Evolutionary conservation across 1,140 invertebrate species (phyloP), one percentile per base, ranked within the genome.

Genomic region (Radopholus similis): DNA sequence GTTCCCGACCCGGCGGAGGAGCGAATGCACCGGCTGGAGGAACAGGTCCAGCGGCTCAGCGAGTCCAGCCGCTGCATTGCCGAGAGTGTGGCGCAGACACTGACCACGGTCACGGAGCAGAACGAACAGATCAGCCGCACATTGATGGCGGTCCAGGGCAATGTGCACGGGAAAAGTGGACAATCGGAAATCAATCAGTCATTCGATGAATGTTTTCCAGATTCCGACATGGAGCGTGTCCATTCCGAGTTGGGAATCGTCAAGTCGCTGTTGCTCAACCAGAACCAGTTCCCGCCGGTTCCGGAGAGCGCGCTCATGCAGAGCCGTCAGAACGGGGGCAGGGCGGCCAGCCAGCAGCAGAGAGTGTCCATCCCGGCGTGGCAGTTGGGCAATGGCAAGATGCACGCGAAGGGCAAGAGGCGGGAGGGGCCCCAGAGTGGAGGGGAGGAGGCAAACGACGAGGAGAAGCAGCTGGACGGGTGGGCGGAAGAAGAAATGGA

Each of bases 101-200:
- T 77, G 11, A 68, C 68, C 21, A 68, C 66, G 18, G 68, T 76
- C 18, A 60, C 71, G 4, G 54, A 69, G 26, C 74, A 77, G 54
- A 74, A 77, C 49, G 70, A 77, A 40, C 76, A 79, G 47, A 70
- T 77, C 5, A 77, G 76, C 42, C 54, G 75, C 21, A 64, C 75
- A 11, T 42, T 75, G n/a, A 37, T 59, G 8, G 32, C 70, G 30
- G 59, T 77, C 23, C 58, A 62, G 32, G 37, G 58, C 2, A 32
- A 40, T 15, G n/a, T n/a, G n/a, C n/a, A n/a, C n/a, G n/a, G n/a
- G n/a, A n/a, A n/a, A n/a, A n/a, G n/a, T n/a, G n/a, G n/a, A n/a
- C 5, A 21, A 68, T 37, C 30, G 23, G 32, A 49, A 32, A 66
- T 23, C 34, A 70, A 42, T 18, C 11, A 13, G 54, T 40, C 9